Conservation (phyloP, 2,888 invertebrate genomes). For the Drosophila pegasa region DNA sequence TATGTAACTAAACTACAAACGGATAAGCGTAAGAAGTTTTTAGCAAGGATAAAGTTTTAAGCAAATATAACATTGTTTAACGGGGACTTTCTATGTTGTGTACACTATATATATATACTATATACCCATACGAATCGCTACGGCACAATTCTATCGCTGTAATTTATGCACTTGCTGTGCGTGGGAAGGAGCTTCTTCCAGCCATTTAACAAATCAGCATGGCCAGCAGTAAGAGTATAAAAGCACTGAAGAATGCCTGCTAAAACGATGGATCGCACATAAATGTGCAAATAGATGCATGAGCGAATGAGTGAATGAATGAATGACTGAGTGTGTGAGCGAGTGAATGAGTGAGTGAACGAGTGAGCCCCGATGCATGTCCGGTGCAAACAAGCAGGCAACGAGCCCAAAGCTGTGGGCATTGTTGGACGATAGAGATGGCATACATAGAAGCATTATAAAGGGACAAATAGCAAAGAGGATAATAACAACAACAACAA, state of each 20-base stretch:
- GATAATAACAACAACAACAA: slow-evolving; percentile 46
- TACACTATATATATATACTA: not conserved
- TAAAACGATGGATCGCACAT: slow-evolving; percentile 41
- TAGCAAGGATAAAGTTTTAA: not conserved
- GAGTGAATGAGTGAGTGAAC: slow-evolving; percentile 24
- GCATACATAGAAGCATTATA: slow-evolving; percentile 50
- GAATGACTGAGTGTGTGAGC: slow-evolving; percentile 26
- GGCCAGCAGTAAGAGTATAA: slow-evolving; percentile 12
- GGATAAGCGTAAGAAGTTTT: not conserved
- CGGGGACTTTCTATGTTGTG: not conserved
- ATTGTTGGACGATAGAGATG: slow-evolving; percentile 56
- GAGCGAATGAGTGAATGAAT: slow-evolving; percentile 47
- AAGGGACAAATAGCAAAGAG: slow-evolving; percentile 39
- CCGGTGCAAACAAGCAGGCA: slow-evolving; percentile 69
- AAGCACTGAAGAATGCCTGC: slow-evolving; percentile 14
- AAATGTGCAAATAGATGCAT: slow-evolving; percentile 70
- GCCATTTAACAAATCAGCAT: slow-evolving; percentile 9
- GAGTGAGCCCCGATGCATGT: slow-evolving; percentile 69
- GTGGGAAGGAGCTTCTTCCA: slow-evolving; percentile 1
- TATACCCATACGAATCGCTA: not conserved
- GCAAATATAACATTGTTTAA: not conserved
- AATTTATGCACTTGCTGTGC: slow-evolving; percentile 7
- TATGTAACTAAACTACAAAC: not conserved
- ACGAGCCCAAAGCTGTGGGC: slow-evolving; percentile 53
- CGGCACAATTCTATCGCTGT: not conserved